Evolutionary conservation across 2,888 invertebrate genomes (phyloP).

Genomic region (Aricia artaxerxes): DNA sequence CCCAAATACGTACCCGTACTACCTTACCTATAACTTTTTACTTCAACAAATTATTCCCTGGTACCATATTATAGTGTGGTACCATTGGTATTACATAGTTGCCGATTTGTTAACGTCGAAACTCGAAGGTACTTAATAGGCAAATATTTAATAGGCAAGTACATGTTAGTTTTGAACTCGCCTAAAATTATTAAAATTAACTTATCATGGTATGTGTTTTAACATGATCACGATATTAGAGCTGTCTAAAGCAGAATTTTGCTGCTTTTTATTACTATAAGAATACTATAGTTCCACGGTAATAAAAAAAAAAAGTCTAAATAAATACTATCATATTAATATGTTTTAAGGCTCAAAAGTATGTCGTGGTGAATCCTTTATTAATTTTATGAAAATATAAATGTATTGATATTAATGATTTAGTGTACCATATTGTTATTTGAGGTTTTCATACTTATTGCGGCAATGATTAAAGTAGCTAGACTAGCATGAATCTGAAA

Average conservation of each 20-base stretch:
- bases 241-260: neutral
- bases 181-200: neutral
- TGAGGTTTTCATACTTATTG: neutral
- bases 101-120: no score
- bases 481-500: neutral
- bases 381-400: slow-evolving; percentile 2
- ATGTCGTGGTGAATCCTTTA: neutral
- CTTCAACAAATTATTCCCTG: no score
- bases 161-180: neutral
- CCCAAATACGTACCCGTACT: no score
- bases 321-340: neutral
- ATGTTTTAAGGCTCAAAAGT: neutral
- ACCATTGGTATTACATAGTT: neutral
- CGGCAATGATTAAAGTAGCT: neutral
- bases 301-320: neutral
- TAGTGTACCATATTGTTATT: slow-evolving; percentile 7
- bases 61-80: neutral
- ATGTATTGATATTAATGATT: slow-evolving; percentile 6
- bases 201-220: neutral
- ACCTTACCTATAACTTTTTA: no score
- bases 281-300: neutral
- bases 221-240: neutral
- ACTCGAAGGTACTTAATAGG: no score
- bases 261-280: no score
- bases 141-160: no score